Evolutionary conservation across 1,140 invertebrate genomes (phyloP).

Genomic region (Amphibalanus amphitrite): DNA sequence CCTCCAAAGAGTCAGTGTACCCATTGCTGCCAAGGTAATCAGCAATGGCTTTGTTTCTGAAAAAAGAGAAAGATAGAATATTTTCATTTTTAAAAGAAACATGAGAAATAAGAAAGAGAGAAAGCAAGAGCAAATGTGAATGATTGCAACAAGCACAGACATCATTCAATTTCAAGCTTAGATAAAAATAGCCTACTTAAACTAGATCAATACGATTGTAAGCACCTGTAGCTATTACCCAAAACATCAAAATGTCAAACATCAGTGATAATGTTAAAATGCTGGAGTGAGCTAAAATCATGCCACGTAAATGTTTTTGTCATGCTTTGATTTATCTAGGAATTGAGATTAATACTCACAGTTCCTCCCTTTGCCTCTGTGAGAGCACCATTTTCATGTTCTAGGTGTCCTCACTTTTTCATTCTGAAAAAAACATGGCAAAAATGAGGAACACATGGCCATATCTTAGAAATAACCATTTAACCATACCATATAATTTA

Average conservation of each 20-base stretch:
- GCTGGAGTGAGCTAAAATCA: conserved; percentile 1
- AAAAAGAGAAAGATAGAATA: conserved; percentile 20
- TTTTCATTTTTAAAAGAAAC: conserved; percentile 9
- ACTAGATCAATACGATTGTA: too few relatives aligned
- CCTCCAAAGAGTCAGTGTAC: conserved; percentile 82
- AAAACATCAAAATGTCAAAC: neutral
- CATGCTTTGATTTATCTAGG: neutral
- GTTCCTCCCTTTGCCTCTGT: conserved; percentile 95
- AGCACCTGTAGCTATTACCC: too few relatives aligned
- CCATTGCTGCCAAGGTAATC: conserved; percentile 94
- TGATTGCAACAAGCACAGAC: neutral
- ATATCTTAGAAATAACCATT: too few relatives aligned
- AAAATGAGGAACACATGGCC: too few relatives aligned
- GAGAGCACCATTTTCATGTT: conserved; percentile 89
- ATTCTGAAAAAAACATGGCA: conserved; percentile 3
- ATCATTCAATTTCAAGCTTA: too few relatives aligned
- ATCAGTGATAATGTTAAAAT: neutral
- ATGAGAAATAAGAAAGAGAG: neutral
- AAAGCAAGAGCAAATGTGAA: conserved; percentile 5
- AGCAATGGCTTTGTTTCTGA: conserved; percentile 96
- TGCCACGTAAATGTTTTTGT: conserved; percentile 5
- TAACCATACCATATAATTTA: too few relatives aligned
- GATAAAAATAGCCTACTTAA: too few relatives aligned
- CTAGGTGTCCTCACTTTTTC: conserved; percentile 11
- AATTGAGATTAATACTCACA: conserved; percentile 47